phyloP scores from a whole-genome alignment of 2,113 vertebrate genomes.

The Manacus vitellinus region DNA sequence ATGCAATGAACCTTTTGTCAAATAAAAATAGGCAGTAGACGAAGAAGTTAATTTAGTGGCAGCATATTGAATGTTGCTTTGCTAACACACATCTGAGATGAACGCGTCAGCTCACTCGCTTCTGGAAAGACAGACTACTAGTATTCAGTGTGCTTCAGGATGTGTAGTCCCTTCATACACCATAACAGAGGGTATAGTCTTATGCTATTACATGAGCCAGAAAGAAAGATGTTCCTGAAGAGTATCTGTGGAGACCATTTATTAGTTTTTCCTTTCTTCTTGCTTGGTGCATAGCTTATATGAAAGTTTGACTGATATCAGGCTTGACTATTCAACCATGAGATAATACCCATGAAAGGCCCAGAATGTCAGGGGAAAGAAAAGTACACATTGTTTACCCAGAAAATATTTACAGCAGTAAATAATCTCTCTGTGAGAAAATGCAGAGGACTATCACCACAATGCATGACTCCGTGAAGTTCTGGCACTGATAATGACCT shows the following conservation, averaged over 20 bases:
- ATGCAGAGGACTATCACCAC: not conserved
- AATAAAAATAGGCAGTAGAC: not conserved
- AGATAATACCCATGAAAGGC: not conserved
- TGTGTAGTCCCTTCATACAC: not conserved
- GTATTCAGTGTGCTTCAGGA: not conserved
- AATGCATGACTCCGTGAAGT: not conserved
- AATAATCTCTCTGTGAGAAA: not conserved
- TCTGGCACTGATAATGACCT: not conserved
- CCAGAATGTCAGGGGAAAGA: not conserved
- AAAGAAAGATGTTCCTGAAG: not conserved
- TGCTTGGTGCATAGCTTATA: not conserved
- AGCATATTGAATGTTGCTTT: not conserved
- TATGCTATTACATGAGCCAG: not conserved
- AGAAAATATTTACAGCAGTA: not conserved
- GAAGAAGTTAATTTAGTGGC: not conserved
- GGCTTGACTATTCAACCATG: not conserved
- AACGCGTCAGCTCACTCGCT: fast-evolving
- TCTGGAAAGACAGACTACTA: not conserved
- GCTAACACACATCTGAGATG: not conserved
- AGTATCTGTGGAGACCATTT: not conserved
- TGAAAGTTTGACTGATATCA: not conserved
- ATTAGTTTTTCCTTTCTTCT: not conserved
- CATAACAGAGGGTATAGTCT: not conserved
- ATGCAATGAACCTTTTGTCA: not conserved
- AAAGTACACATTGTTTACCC: not conserved